Conservation (phyloP, 2,888 invertebrate genomes). For the Erannis defoliaria region DNA sequence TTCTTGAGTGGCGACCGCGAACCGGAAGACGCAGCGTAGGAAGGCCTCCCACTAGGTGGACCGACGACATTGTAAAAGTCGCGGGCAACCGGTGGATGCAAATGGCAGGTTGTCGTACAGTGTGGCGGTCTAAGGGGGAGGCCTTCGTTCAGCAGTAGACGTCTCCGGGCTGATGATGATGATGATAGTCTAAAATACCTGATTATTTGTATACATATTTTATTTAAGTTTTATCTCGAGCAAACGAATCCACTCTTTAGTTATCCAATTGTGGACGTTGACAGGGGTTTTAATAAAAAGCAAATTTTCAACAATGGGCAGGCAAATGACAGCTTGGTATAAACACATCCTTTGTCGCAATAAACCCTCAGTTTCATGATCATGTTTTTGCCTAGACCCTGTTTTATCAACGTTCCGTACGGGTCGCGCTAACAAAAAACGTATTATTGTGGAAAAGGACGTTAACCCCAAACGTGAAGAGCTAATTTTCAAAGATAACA, state of each 20-base stretch:
- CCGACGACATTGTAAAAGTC: too few relatives aligned
- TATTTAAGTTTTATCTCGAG: not conserved
- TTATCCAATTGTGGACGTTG: not conserved
- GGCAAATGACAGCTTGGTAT: constrained; percentile 17
- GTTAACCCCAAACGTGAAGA: constrained; percentile 57
- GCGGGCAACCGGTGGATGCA: too few relatives aligned
- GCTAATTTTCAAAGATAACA: constrained; percentile 15
- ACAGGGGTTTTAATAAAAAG: constrained; percentile 5
- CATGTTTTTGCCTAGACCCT: constrained; percentile 34
- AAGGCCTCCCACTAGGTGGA: too few relatives aligned
- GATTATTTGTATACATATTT: not conserved
- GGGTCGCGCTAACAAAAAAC: constrained; percentile 61
- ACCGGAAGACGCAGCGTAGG: too few relatives aligned
- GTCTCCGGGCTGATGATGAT: too few relatives aligned
- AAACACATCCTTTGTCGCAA: constrained; percentile 21
- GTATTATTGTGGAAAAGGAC: constrained; percentile 59
- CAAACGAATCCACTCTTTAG: not conserved
- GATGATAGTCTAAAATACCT: too few relatives aligned
- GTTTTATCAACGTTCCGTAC: constrained; percentile 38
- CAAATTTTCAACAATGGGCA: not conserved
- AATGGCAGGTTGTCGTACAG: too few relatives aligned
- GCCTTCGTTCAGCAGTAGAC: too few relatives aligned
- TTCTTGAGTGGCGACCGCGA: too few relatives aligned
- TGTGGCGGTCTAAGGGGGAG: too few relatives aligned
- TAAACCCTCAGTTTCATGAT: constrained; percentile 27